Percentiles rank a stretch among this genome's conserved stretches.
Conservation (phyloP, 2,797 vertebrate species). For the Myotis planiceps region DNA sequence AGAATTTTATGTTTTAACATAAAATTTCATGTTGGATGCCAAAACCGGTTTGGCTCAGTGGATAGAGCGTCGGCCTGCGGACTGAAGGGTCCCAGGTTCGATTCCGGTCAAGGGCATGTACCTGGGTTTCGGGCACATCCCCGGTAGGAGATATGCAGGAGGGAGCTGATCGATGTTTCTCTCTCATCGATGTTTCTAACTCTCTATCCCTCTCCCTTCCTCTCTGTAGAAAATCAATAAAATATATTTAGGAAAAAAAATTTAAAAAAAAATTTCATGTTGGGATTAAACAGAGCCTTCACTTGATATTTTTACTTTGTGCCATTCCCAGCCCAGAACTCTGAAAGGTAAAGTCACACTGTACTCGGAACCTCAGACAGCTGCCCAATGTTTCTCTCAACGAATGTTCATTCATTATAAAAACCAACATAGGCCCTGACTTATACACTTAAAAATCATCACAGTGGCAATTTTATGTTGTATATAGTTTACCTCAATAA, state of each 20-base stretch:
- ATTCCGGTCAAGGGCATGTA: too few species aligned
- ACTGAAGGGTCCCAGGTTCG: too few species aligned
- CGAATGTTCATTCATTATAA: not conserved
- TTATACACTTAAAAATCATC: rapidly evolving
- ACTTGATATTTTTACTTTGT: not conserved
- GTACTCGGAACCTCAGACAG: not conserved
- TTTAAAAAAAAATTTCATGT: not conserved
- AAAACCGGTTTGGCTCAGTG: too few species aligned
- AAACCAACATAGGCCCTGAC: rapidly evolving
- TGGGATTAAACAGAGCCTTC: not conserved
- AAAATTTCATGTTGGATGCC: not conserved
- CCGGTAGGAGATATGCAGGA: too few species aligned
- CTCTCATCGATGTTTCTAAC: too few species aligned
- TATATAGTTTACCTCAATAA: not conserved
- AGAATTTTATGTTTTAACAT: not conserved
- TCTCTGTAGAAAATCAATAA: too few species aligned
- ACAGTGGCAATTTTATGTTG: not conserved
- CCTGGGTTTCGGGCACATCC: too few species aligned
- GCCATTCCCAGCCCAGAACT: not conserved
- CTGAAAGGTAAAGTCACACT: not conserved
- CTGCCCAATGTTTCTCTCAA: not conserved
- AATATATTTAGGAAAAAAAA: too few species aligned
- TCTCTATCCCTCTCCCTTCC: too few species aligned
- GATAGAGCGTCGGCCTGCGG: too few species aligned
- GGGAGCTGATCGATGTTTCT: too few species aligned